A percentile compares a stretch with the other conserved stretches of the same genome.
These are phyloP conservation scores for Dreissena polymorpha DNA, from an alignment of 1,140 invertebrate species.

Conservation along the genomic window DNA sequence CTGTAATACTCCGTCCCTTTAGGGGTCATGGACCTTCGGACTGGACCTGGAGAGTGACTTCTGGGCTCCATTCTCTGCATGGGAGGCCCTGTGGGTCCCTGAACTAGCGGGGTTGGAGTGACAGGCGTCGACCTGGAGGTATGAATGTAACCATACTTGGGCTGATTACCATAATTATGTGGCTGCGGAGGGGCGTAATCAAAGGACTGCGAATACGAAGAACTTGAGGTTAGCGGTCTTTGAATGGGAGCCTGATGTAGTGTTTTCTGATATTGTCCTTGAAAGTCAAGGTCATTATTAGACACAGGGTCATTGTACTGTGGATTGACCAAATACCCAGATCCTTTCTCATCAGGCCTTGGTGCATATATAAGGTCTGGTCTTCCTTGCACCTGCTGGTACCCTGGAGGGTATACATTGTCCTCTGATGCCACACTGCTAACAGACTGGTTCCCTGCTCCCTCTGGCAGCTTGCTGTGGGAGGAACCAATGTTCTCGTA, in stretches of 20 bases:
- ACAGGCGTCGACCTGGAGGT: conserved; percentile 40
- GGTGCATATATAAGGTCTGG: background rate
- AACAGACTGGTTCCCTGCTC: too few relatives aligned
- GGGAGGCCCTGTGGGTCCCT: conserved; percentile 9
- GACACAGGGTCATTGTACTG: background rate
- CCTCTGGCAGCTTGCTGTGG: background rate
- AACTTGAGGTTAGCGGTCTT: background rate
- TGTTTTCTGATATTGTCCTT: background rate
- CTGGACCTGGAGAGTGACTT: conserved; percentile 48
- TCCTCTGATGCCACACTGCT: background rate
- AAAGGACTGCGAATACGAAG: background rate
- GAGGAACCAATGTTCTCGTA: conserved; percentile 58
- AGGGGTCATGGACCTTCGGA: conserved; percentile 7
- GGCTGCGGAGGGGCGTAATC: background rate
- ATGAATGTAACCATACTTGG: conserved; percentile 24
- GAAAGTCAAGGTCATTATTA: background rate
- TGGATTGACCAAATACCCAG: too few relatives aligned
- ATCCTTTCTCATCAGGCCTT: background rate
- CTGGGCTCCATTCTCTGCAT: conserved; percentile 16
- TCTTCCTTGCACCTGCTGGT: background rate
- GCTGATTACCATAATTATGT: background rate
- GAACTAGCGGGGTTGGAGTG: conserved; percentile 27
- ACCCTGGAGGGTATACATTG: conserved; percentile 5
- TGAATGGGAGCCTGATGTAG: background rate
- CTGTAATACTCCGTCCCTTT: background rate